Percentiles rank a stretch among this genome's conserved stretches.
Conservation (phyloP, 2,888 invertebrate genomes). For the Hyposoter dolosus region DNA sequence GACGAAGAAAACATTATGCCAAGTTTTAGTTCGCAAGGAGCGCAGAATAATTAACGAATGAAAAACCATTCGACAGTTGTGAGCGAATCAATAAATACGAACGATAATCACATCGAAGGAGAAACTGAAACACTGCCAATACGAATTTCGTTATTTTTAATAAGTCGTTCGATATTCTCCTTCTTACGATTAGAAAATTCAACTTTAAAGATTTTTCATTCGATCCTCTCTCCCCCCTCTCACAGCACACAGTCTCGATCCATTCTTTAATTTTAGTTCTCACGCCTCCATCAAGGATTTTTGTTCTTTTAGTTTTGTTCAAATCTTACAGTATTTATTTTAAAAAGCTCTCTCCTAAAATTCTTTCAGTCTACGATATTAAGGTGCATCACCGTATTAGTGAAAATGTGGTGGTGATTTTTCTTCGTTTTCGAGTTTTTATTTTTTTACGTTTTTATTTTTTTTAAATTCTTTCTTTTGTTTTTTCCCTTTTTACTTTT, state of each 20-base stretch:
- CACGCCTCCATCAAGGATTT: constrained; percentile 45
- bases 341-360: constrained; percentile 61
- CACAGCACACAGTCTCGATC: constrained; percentile 12
- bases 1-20: constrained; percentile 7
- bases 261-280: constrained; percentile 17
- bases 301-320: constrained; percentile 21
- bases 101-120: background rate
- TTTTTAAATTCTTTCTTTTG: constrained; percentile 30
- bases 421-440: constrained; percentile 25
- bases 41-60: constrained; percentile 1
- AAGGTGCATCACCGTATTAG: constrained; percentile 59
- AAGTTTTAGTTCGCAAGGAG: background rate
- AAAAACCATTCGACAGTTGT: constrained; percentile 21
- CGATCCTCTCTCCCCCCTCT: constrained; percentile 17
- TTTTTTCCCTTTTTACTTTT: constrained; percentile 13
- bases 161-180: constrained; percentile 24
- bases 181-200: constrained; percentile 17
- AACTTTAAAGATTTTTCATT: constrained; percentile 43
- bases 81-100: background rate
- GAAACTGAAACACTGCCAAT: constrained; percentile 7
- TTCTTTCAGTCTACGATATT: constrained; percentile 63
- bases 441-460: constrained; percentile 26
- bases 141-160: constrained; percentile 9
- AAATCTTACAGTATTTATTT: constrained; percentile 50
- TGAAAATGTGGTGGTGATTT: constrained; percentile 47